phyloP scores from a whole-genome alignment of 2,888 invertebrate species.

The Scelioninae gen. 2 region DNA sequence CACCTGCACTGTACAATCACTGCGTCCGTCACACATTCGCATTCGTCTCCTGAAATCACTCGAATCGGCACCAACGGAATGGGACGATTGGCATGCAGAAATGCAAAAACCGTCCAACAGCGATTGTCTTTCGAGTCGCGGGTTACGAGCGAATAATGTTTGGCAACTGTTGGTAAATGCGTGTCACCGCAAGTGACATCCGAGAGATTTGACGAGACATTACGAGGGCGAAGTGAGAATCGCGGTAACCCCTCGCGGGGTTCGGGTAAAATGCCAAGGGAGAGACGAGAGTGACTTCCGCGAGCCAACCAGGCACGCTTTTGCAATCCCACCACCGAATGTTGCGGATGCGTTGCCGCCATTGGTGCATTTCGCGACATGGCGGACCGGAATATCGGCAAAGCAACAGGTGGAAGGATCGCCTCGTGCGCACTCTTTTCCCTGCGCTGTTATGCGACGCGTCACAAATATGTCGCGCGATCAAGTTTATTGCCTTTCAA shows the following conservation, averaged over 20 bases:
- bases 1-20: too few species aligned
- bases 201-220: slow-evolving; percentile 62
- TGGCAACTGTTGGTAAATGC: slow-evolving; percentile 35
- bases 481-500: slow-evolving; percentile 63
- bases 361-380: slow-evolving; percentile 71
- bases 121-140: too few species aligned
- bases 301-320: slow-evolving; percentile 68
- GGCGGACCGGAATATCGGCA: slow-evolving; percentile 68
- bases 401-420: slow-evolving; percentile 72
- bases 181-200: slow-evolving; percentile 43
- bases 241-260: slow-evolving; percentile 62
- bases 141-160: too few species aligned
- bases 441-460: slow-evolving; percentile 54
- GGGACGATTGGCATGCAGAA: too few species aligned
- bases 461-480: slow-evolving; percentile 56
- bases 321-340: slow-evolving; percentile 67
- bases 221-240: slow-evolving; percentile 62
- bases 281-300: slow-evolving; percentile 63
- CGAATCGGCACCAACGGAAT: too few species aligned
- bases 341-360: slow-evolving; percentile 63
- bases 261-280: slow-evolving; percentile 64
- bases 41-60: too few species aligned
- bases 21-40: too few species aligned
- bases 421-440: slow-evolving; percentile 57
- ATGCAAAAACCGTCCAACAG: too few species aligned